Conservation (phyloP, 2,797 vertebrate species). For the Eidolon dupreanum region DNA sequence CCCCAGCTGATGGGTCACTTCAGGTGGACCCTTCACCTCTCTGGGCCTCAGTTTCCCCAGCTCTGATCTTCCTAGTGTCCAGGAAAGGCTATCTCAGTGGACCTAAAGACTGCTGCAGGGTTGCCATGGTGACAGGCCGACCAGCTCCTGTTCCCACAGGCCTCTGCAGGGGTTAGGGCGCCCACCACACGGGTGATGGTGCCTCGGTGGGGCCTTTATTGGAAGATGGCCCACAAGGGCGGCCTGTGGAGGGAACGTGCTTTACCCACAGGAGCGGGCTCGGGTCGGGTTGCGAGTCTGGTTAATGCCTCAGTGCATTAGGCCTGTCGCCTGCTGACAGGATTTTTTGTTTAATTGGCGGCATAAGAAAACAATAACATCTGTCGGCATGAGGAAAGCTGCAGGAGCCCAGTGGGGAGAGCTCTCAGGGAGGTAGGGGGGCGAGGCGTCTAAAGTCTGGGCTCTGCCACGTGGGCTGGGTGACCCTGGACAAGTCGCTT, state of each 20-base stretch:
- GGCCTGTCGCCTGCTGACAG: conserved; percentile 88
- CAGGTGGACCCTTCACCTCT: not conserved
- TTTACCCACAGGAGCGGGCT: conserved; percentile 81
- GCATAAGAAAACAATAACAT: conserved; percentile 79
- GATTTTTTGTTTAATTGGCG: conserved; percentile 81
- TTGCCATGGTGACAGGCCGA: not conserved
- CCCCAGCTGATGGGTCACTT: not conserved
- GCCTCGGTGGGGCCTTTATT: conserved; percentile 62
- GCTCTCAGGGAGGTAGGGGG: not conserved
- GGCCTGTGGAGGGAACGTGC: conserved; percentile 40
- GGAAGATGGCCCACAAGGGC: conserved; percentile 65
- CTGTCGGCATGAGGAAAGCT: conserved; percentile 30
- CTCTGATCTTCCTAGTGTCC: not conserved
- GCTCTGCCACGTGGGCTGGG: not conserved
- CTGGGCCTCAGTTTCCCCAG: not conserved
- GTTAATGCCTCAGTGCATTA: conserved; percentile 91
- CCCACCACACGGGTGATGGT: not conserved
- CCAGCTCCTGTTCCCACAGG: not conserved
- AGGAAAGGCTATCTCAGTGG: not conserved
- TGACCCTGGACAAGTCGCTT: not conserved
- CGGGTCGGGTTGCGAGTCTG: conserved; percentile 91
- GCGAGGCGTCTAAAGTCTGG: not conserved
- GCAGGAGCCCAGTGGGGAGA: not conserved
- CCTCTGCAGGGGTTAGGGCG: not conserved
- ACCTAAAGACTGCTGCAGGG: not conserved